Percentiles rank a stretch among this genome's conserved stretches.
These are phyloP conservation scores for Archocentrus centrarchus DNA, from an alignment of 2,113 vertebrate species.

Conservation along the genomic window DNA sequence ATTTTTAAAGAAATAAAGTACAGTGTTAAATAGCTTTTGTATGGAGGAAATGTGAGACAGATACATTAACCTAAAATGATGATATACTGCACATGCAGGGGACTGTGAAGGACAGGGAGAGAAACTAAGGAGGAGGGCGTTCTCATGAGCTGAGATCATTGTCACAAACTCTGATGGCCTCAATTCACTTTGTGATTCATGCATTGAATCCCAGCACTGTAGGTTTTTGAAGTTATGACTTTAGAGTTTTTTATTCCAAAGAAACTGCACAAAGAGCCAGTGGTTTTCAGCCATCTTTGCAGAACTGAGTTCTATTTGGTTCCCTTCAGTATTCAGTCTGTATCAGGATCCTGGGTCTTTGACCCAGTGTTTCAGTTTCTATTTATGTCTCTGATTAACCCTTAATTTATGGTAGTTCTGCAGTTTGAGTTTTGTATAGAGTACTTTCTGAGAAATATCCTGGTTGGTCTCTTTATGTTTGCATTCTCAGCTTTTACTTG, in stretches of 20 bases:
- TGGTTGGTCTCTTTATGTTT: too few relatives aligned
- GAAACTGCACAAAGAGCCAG: not conserved
- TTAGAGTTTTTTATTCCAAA: not conserved
- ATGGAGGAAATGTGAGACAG: not conserved
- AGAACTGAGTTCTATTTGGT: not conserved
- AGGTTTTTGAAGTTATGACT: not conserved
- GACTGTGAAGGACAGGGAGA: not conserved
- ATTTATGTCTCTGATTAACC: too few relatives aligned
- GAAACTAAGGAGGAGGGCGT: not conserved
- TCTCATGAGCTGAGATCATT: not conserved
- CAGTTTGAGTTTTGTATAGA: too few relatives aligned
- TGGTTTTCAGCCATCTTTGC: not conserved
- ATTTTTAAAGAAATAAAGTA: not conserved
- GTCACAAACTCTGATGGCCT: not conserved
- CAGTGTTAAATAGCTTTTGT: not conserved
- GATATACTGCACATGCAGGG: not conserved
- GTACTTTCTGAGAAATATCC: too few relatives aligned
- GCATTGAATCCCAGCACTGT: not conserved
- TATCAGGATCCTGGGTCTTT: too few relatives aligned
- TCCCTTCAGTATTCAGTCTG: not conserved
- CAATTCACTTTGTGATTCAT: not conserved
- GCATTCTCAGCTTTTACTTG: too few relatives aligned
- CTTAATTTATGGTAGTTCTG: too few relatives aligned
- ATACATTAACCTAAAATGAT: not conserved
- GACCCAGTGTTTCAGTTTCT: too few relatives aligned